Base-by-base conservation (phyloP, 2,797 vertebrate species). In the Aratinga solstitialis region DNA sequence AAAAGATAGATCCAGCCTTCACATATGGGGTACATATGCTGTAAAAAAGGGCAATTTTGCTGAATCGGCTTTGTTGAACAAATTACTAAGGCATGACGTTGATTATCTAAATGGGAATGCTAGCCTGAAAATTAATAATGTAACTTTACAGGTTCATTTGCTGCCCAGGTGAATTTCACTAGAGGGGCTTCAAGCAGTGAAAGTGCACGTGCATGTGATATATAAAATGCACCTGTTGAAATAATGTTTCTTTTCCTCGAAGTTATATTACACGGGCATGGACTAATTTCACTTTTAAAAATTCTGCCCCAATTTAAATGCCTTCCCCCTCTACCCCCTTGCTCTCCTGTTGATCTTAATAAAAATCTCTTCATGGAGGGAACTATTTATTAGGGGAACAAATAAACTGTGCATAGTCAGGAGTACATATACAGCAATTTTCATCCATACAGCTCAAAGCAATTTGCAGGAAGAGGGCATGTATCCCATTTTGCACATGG, bases 91-190 rank as follows among this genome's bases (percentile, higher is more conserved):
- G 90, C 96, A 95, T 97, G 96, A 96, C 2, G 51, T n/a, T 22
- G 90, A 95, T 93, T 95, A 91, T 88, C 93, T 94, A 74, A 95
- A 93, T 38, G 78, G 74, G 71, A 95, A 93, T 0, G 11, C 88
- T 65, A 71, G 83, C 34, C 84, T 93, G 88, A 93, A 95, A 95
- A 96, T 96, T 94, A 96, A 95, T 96, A 94, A 93, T 92, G 38
- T 48, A 92, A 82, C 90, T 97, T 97, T 96, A 97, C 91, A 77
- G 90, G 95, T 93, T 95, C 90, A 94, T 96, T 96, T 97, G 95
- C 95, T 95, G 84, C 96, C 93, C 96, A 97, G 96, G 95, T 97
- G 95, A 95, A 92, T 95, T 96, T 96, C 90, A 91, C 90, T 77
- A 85, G 68, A 90, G 58, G 68, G 87, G 48, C 65, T 95, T 96